Evolutionary conservation across 1,140 invertebrate species (phyloP).

Genomic region (Drosophila ohnishii): DNA sequence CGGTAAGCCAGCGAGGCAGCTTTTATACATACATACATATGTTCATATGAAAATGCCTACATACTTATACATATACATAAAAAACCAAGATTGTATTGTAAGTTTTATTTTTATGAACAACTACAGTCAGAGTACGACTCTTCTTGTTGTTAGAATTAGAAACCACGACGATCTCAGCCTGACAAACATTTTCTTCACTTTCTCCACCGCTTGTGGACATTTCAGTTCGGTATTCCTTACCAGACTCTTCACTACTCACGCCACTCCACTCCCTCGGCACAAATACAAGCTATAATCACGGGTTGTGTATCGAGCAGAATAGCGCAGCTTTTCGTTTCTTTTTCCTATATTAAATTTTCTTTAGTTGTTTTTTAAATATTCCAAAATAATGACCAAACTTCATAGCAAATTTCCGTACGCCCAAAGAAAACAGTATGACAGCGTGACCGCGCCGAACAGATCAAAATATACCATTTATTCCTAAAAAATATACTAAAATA

Average conservation of each 20-base stretch:
- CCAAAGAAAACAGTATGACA: background rate
- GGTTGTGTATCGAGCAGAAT: too few relatives aligned
- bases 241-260: background rate
- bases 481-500: too few relatives aligned
- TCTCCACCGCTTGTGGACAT: background rate
- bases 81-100: background rate
- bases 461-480: too few relatives aligned
- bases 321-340: background rate
- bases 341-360: background rate
- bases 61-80: background rate
- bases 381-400: background rate
- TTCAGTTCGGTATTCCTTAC: background rate
- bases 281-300: background rate
- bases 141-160: background rate
- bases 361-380: background rate
- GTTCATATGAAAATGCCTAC: background rate
- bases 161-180: background rate
- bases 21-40: background rate
- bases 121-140: too few relatives aligned
- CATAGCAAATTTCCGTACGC: background rate
- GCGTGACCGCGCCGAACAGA: too few relatives aligned
- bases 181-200: background rate
- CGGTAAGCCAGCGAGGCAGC: conserved; percentile 1
- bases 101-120: background rate
- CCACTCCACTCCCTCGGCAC: background rate